A percentile compares a stretch with the other conserved stretches of the same genome.
These are phyloP conservation scores for Protomyctophum bolini DNA, from an alignment of 2,113 vertebrate genomes.

Conservation along the genomic window DNA sequence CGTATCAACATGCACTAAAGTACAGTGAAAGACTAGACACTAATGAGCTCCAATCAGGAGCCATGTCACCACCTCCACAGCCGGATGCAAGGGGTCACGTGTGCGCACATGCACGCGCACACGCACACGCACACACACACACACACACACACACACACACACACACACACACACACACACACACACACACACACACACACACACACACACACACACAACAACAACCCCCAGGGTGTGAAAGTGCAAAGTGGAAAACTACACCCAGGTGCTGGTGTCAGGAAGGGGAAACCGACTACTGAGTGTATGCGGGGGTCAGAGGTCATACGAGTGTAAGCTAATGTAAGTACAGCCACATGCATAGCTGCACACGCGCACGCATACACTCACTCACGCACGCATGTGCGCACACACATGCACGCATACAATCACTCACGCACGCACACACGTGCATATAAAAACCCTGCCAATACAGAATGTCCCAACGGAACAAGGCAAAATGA, in stretches of 20 bases:
- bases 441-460: background rate
- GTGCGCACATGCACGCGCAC: too few relatives aligned
- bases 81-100: slow-evolving; percentile 18
- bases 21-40: slow-evolving; percentile 8
- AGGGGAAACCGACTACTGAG: slow-evolving; percentile 58
- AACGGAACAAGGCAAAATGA: too few relatives aligned
- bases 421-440: background rate
- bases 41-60: slow-evolving; percentile 43
- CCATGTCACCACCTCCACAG: slow-evolving; percentile 26
- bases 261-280: slow-evolving; percentile 57
- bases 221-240: slow-evolving; percentile 21
- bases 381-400: background rate
- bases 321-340: slow-evolving; percentile 31
- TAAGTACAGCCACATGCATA: slow-evolving; percentile 26
- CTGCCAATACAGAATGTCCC: too few relatives aligned
- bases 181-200: slow-evolving; percentile 8
- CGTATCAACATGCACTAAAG: background rate
- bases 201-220: slow-evolving; percentile 7
- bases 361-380: background rate
- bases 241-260: slow-evolving; percentile 59
- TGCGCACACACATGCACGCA: too few relatives aligned
- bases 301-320: slow-evolving; percentile 47
- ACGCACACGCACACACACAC: too few relatives aligned
- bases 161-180: background rate
- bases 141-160: too few relatives aligned